A percentile compares a stretch with the other conserved stretches of the same genome.
phyloP scores from a whole-genome alignment of 2,888 invertebrate genomes.

The Ommatoiulus sabulosus region DNA sequence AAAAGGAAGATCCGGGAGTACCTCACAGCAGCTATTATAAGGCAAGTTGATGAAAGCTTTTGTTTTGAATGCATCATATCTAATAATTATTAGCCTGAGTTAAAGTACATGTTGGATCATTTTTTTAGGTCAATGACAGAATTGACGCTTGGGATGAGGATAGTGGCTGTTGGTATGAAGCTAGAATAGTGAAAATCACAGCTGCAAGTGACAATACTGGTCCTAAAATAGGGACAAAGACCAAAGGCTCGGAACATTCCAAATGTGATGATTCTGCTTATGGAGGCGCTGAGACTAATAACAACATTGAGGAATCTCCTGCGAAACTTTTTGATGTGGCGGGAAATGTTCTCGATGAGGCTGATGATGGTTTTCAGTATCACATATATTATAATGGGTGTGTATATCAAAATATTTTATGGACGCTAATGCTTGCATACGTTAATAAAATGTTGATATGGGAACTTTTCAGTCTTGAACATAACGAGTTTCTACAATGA shows the following conservation, averaged over 20 bases:
- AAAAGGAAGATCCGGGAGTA: not conserved
- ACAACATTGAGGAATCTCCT: constrained; percentile 5
- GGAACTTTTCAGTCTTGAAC: too few species aligned
- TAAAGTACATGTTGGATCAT: constrained; percentile 38
- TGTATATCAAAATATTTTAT: constrained; percentile 58
- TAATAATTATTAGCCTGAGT: not conserved
- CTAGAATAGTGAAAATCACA: constrained; percentile 7
- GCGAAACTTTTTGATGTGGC: constrained; percentile 54
- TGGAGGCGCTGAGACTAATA: constrained; percentile 4
- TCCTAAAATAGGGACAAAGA: not conserved
- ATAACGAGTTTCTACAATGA: too few species aligned
- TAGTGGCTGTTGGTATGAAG: constrained; percentile 82
- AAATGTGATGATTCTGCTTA: not conserved
- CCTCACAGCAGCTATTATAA: constrained; percentile 51
- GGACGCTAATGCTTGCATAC: too few species aligned
- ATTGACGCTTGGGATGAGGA: constrained; percentile 76
- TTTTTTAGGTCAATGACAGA: constrained; percentile 72
- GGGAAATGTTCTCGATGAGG: constrained; percentile 60
- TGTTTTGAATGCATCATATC: not conserved
- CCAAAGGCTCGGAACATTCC: not conserved
- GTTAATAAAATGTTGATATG: too few species aligned
- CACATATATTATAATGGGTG: constrained; percentile 65
- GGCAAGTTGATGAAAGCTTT: not conserved
- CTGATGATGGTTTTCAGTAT: constrained; percentile 67
- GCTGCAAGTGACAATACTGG: not conserved